Evolutionary conservation across 30 jellyfish, hydroid and myxozoan genomes (phyloP).

Genomic region (Hydractinia echinata): DNA sequence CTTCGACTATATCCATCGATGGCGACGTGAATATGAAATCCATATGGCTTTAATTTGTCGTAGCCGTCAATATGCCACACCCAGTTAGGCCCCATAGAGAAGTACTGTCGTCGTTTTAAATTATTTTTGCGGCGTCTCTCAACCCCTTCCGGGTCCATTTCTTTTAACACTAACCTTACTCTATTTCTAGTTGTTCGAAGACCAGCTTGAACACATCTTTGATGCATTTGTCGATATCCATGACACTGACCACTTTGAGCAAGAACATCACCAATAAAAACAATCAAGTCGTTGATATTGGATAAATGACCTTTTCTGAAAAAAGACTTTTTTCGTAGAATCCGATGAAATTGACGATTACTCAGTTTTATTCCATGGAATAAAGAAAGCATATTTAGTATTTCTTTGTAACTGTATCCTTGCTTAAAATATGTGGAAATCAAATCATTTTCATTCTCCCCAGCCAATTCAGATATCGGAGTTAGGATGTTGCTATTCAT

Average conservation of each 20-base stretch:
- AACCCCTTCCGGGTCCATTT: slow-evolving; percentile 5
- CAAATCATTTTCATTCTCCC: not conserved
- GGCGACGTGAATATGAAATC: not conserved
- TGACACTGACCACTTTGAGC: not conserved
- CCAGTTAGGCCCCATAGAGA: slow-evolving; percentile 4
- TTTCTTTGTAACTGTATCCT: slow-evolving; percentile 4
- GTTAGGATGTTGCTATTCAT: too few relatives aligned
- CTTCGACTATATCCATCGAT: too few relatives aligned
- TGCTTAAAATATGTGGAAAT: not conserved
- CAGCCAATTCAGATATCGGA: too few relatives aligned
- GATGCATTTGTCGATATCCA: slow-evolving; percentile 4
- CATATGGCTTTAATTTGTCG: slow-evolving; percentile 4
- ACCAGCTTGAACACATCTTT: slow-evolving; percentile 5
- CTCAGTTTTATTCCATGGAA: not conserved
- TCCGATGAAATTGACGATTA: not conserved
- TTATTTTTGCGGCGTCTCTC: slow-evolving; percentile 2
- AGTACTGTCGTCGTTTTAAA: not conserved
- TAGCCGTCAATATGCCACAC: slow-evolving; percentile 4
- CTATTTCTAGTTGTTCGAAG: slow-evolving; percentile 2
- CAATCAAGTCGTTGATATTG: too few relatives aligned
- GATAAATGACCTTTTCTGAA: not conserved
- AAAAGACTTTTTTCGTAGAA: not conserved
- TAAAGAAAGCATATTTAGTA: not conserved
- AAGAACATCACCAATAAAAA: not conserved
- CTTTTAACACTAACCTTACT: not conserved